Percentiles rank a stretch among this genome's conserved stretches.
These are phyloP conservation scores for Watsonalla cultraria DNA, from an alignment of 2,888 invertebrate species.

Conservation along the genomic window DNA sequence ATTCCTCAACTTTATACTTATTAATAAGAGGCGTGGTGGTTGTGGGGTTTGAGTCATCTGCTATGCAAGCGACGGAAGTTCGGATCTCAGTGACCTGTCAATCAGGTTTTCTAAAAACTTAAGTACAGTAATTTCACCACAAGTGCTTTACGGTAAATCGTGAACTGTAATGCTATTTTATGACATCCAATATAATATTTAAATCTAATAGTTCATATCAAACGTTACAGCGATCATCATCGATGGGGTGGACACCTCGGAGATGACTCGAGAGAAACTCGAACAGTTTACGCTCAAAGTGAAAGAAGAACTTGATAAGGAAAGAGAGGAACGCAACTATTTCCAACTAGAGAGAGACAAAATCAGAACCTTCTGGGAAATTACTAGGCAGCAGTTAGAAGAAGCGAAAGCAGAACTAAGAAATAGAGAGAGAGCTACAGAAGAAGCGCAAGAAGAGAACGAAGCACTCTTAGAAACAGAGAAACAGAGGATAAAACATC, in stretches of 20 bases:
- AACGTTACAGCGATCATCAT: constrained; percentile 79
- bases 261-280: constrained; percentile 95
- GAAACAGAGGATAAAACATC: constrained; percentile 95
- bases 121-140: too few relatives aligned
- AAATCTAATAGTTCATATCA: constrained; percentile 1
- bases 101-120: too few relatives aligned
- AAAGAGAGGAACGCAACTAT: constrained; percentile 96
- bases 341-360: constrained; percentile 97
- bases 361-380: constrained; percentile 96
- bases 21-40: background rate
- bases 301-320: constrained; percentile 94
- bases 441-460: constrained; percentile 91
- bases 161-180: too few relatives aligned
- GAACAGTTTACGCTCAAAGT: constrained; percentile 92
- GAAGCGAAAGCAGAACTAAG: constrained; percentile 86
- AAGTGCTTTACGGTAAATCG: too few relatives aligned
- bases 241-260: constrained; percentile 94
- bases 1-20: background rate
- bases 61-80: too few relatives aligned
- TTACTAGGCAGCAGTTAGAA: constrained; percentile 92
- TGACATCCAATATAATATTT: background rate
- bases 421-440: constrained; percentile 87
- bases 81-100: too few relatives aligned
- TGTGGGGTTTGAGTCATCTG: too few relatives aligned
- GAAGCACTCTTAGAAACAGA: constrained; percentile 92